Percentiles rank a stretch among this genome's conserved stretches.
Evolutionary conservation across 2,888 invertebrate genomes (phyloP).

Genomic region (Linyphia triangularis): DNA sequence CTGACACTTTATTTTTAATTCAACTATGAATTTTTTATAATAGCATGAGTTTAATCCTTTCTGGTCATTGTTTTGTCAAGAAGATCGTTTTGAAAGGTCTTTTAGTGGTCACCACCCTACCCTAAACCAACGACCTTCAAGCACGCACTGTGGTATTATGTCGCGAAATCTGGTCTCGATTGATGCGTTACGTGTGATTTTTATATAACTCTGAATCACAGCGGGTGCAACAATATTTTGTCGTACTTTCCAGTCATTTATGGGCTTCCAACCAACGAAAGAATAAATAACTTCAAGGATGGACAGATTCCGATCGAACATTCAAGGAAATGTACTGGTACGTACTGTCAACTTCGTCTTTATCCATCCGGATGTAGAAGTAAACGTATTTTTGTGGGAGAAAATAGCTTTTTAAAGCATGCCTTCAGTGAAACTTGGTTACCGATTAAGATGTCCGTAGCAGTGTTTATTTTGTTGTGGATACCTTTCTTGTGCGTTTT

Average conservation of each 20-base stretch:
- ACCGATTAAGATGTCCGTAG: too few relatives aligned
- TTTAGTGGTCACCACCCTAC: too few relatives aligned
- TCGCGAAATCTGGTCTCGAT: background rate
- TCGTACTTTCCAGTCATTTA: background rate
- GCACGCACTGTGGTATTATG: too few relatives aligned
- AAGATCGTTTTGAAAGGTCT: too few relatives aligned
- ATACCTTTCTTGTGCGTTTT: too few relatives aligned
- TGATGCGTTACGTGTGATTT: background rate
- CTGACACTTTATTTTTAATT: too few relatives aligned
- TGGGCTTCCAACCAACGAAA: background rate
- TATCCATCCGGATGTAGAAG: too few relatives aligned
- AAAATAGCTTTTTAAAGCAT: too few relatives aligned
- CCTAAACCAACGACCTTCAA: too few relatives aligned
- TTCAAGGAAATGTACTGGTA: slow-evolving; percentile 12
- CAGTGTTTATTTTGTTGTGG: too few relatives aligned
- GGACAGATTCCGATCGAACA: background rate
- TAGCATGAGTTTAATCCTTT: background rate
- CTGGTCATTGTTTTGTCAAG: background rate
- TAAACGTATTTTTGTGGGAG: too few relatives aligned
- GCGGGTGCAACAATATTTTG: background rate
- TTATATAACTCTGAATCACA: background rate
- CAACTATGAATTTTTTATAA: background rate
- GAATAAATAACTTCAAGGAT: background rate
- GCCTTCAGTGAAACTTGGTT: too few relatives aligned
- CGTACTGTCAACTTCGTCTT: background rate